Evolutionary conservation across 1,140 invertebrate species (phyloP).

Genomic region (Hyphantria cunea): DNA sequence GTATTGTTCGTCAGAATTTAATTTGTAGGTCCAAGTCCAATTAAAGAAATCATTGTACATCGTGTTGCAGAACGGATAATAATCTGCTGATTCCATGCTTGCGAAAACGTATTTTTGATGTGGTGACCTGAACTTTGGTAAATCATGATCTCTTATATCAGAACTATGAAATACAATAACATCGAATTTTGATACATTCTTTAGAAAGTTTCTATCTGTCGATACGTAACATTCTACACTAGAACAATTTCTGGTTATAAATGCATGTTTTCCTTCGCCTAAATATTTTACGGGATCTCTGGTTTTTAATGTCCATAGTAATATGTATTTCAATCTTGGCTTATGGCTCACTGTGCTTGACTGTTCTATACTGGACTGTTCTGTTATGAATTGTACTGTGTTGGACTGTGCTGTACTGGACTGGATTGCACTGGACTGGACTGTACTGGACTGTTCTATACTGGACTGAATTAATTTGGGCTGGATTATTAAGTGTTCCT

Average conservation of each 20-base stretch:
- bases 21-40: slow-evolving; percentile 85
- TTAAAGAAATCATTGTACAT: slow-evolving; percentile 78
- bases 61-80: slow-evolving; percentile 45
- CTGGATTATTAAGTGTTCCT: too few species aligned
- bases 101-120: slow-evolving; percentile 73
- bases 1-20: slow-evolving; percentile 81
- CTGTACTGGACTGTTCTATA: too few species aligned
- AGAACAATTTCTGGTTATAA: slow-evolving; percentile 34
- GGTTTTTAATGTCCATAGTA: slow-evolving; percentile 35
- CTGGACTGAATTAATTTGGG: too few species aligned
- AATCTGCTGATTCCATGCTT: slow-evolving; percentile 64
- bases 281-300: slow-evolving; percentile 35
- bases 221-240: slow-evolving; percentile 41
- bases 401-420: too few species aligned
- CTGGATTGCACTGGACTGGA: too few species aligned
- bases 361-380: too few species aligned
- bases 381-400: too few species aligned
- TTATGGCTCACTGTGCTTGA: background rate
- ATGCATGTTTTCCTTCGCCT: slow-evolving; percentile 27
- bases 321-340: slow-evolving; percentile 23
- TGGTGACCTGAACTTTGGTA: slow-evolving; percentile 48
- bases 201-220: slow-evolving; percentile 25
- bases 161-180: slow-evolving; percentile 40
- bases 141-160: slow-evolving; percentile 27
- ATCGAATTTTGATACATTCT: slow-evolving; percentile 43